Base-by-base conservation (phyloP, 92 coral and sea anemone species). In the Porites evermanni region DNA sequence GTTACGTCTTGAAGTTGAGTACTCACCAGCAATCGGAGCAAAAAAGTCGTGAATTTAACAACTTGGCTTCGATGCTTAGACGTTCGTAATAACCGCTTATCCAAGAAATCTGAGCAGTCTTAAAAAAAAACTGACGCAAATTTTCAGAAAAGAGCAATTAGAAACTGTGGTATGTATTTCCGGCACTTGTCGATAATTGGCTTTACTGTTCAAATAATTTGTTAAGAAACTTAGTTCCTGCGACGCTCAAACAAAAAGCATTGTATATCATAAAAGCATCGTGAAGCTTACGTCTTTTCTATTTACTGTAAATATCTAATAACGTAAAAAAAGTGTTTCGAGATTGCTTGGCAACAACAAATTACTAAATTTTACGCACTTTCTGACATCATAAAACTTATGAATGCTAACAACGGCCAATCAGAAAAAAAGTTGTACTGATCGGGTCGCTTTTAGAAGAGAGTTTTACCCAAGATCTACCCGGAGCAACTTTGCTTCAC, bases 181-280 rank as follows among this genome's bases (percentile, higher is more conserved):
- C 70, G 80, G 72, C 71, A 14, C 72, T 79, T 4, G 12, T 1
- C 60, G 23, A 44, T 11, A 44, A 79, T 47, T 79, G 83, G 60
- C 83, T 10, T 38, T 65, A 58, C 51, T 64, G 44, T 50, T 79
- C 63, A 79, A 79, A 79, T 79, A 64, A 29, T 79, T 50, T 44
- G 51, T 44, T 38, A 47, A 29, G n/a, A 64, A 20, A 50, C 61
- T 18, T 32, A 50, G 17, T 13, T 65, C 72, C 61, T 59, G 72
- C 12, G 17, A 19, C 51, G 20, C 26, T 78, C 64, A 29, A 38
- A 63, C 70, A 12, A 16, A 3, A 75, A 7, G 16, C 79, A 26
- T 59, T 19, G 65, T 50, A 19, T 66, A 13, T 7, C 20, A 79
- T 50, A 50, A 64, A 66, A 64, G 71, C 83, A 65, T 64, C 21